Conservation (phyloP, 2,113 vertebrate species). For the Typhlomys cinereus region DNA sequence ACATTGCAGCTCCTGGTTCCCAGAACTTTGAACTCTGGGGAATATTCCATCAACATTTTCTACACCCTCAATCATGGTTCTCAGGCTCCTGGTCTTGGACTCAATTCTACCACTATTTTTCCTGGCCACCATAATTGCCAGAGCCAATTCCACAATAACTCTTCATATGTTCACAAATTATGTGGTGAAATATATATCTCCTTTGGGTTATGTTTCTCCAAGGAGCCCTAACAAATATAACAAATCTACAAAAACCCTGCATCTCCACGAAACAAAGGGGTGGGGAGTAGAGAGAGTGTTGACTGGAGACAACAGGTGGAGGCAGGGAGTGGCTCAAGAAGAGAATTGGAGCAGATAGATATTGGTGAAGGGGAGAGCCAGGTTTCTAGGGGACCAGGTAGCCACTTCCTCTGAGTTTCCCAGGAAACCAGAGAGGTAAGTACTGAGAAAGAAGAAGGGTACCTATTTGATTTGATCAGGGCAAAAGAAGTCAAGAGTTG, state of each 20-base stretch:
- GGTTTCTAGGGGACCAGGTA: neutral
- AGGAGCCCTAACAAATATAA: neutral
- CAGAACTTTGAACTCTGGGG: neutral
- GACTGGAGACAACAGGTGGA: neutral
- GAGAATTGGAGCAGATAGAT: neutral
- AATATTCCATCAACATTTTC: neutral
- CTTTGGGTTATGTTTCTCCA: neutral
- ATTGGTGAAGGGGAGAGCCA: neutral
- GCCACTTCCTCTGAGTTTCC: neutral
- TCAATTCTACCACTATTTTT: neutral
- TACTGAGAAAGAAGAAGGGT: neutral
- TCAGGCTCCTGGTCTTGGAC: neutral
- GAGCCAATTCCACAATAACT: neutral
- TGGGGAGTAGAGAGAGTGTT: neutral
- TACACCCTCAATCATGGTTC: neutral
- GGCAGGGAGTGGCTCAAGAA: neutral
- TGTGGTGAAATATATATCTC: neutral
- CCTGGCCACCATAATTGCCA: neutral
- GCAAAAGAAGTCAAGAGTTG: neutral
- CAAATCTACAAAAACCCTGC: neutral
- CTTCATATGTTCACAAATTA: neutral
- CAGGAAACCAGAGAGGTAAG: neutral
- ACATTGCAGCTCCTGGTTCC: neutral
- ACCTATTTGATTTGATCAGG: neutral
- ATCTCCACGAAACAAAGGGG: neutral